Conservation (phyloP, 1,140 invertebrate species). For the Mizuhopecten yessoensis region DNA sequence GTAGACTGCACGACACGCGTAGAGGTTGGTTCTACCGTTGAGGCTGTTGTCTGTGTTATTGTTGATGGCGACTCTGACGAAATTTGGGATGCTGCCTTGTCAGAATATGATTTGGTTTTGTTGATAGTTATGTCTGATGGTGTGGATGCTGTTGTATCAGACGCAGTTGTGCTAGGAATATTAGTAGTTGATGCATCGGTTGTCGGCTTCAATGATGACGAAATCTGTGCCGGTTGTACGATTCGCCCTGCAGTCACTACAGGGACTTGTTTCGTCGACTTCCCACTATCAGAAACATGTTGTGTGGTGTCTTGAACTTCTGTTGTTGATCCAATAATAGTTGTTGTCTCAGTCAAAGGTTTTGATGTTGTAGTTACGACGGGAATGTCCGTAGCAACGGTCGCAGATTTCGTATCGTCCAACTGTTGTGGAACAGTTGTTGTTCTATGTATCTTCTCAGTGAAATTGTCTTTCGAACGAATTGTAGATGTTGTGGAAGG, state of each 20-base stretch:
- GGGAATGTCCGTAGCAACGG: neutral
- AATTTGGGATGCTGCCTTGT: no score
- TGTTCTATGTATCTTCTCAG: no score
- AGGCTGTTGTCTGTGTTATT: neutral
- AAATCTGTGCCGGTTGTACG: neutral
- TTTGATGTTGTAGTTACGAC: neutral
- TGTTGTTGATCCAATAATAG: neutral
- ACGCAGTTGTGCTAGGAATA: neutral
- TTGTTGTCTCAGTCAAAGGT: neutral
- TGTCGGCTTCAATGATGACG: neutral
- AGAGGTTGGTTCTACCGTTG: neutral
- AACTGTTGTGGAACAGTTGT: neutral
- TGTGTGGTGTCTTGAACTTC: neutral
- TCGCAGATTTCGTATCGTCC: neutral
- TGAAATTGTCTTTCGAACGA: no score
- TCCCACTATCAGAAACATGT: neutral
- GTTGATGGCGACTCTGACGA: neutral
- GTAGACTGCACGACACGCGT: neutral
- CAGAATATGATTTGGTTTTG: neutral
- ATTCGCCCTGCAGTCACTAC: constrained; percentile 3
- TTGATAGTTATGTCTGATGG: neutral
- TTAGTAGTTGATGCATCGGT: neutral
- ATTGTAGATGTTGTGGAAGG: neutral
- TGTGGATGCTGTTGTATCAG: neutral
- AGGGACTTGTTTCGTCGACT: neutral